Evolutionary conservation across 2,888 invertebrate genomes (phyloP).

Genomic region (Sinodicranocentrus sp.): DNA sequence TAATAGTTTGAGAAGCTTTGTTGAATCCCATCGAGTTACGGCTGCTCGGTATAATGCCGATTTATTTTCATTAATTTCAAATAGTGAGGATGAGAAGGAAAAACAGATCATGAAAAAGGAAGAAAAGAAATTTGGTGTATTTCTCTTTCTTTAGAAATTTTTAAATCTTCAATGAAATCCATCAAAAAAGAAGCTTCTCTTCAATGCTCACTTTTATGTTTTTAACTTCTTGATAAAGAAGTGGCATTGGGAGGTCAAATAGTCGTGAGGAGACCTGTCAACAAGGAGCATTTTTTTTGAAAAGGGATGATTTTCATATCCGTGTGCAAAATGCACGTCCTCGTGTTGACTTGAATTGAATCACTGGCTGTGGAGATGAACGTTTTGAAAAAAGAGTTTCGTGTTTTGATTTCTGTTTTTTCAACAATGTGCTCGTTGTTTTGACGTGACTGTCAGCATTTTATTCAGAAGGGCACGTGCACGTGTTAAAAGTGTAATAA

Average conservation of each 20-base stretch:
- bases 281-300: conserved; percentile 32
- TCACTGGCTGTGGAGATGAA: neutral
- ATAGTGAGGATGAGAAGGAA: conserved; percentile 15
- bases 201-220: neutral
- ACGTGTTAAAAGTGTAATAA: conserved; percentile 48
- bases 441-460: conserved; percentile 17
- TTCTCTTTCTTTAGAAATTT: conserved; percentile 27
- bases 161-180: neutral
- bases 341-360: neutral
- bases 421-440: conserved; percentile 16
- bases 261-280: conserved; percentile 66
- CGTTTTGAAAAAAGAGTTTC: neutral
- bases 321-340: conserved; percentile 24
- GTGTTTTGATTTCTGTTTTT: conserved; percentile 25
- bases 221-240: neutral
- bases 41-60: conserved; percentile 14
- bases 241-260: conserved; percentile 55
- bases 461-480: conserved; percentile 49
- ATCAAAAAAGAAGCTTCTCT: conserved; percentile 41
- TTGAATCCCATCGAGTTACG: neutral
- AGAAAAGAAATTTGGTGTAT: neutral
- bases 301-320: conserved; percentile 21
- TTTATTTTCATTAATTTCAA: conserved; percentile 16
- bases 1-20: conserved; percentile 23
- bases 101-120: conserved; percentile 22